phyloP scores from a whole-genome alignment of 1,140 invertebrate genomes.

The Rhyacophila brunnea region DNA sequence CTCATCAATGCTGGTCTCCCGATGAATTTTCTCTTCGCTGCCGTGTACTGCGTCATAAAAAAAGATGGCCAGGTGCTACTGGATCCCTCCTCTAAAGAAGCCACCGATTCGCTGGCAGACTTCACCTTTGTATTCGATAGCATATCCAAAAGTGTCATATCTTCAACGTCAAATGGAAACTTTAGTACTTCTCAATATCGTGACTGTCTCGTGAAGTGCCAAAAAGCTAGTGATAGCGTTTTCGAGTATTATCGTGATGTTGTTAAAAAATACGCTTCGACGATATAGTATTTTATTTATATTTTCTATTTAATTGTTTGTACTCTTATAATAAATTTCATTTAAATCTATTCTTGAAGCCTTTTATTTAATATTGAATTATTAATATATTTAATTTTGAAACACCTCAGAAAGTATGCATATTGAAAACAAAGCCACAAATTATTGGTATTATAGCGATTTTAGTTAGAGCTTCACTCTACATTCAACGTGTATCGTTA shows the following conservation, averaged over 20 bases:
- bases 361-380: too few relatives aligned
- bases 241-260: conserved; percentile 71
- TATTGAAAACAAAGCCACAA: too few relatives aligned
- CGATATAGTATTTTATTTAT: conserved; percentile 10
- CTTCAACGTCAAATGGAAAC: conserved; percentile 65
- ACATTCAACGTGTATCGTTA: too few relatives aligned
- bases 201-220: conserved; percentile 62
- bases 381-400: too few relatives aligned
- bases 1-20: conserved; percentile 76
- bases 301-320: not conserved
- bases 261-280: conserved; percentile 55
- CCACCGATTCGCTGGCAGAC: conserved; percentile 47
- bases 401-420: too few relatives aligned
- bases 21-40: conserved; percentile 79
- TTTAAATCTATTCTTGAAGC: too few relatives aligned
- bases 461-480: too few relatives aligned
- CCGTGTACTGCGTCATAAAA: conserved; percentile 70
- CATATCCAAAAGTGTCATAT: conserved; percentile 60
- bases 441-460: too few relatives aligned
- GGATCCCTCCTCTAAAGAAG: conserved; percentile 59
- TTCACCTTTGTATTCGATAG: conserved; percentile 74
- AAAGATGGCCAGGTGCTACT: conserved; percentile 62
- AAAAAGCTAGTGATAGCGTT: conserved; percentile 61
- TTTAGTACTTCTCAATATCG: conserved; percentile 65
- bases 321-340: not conserved